Evolutionary conservation across 2,888 invertebrate species (phyloP).

Genomic region (Rhogogaster chlorosoma): DNA sequence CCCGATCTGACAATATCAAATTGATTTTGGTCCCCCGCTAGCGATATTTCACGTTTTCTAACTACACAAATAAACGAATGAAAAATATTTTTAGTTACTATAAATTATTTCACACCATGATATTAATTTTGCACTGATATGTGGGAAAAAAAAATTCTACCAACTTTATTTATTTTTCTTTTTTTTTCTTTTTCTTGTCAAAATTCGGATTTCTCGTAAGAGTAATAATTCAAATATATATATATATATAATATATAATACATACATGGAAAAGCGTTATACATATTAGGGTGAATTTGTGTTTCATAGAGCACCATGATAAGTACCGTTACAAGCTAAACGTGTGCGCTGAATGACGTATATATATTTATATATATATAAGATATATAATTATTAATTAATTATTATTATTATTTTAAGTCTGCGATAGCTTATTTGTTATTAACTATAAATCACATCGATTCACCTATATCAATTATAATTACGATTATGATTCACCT

Average conservation of each 20-base stretch:
- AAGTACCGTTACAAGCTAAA: slow-evolving; percentile 69
- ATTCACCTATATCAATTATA: slow-evolving; percentile 13
- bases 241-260: neutral
- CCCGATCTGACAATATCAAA: slow-evolving; percentile 8
- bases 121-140: neutral
- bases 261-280: neutral
- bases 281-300: slow-evolving; percentile 13
- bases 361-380: neutral
- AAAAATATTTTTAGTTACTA: neutral
- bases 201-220: neutral
- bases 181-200: neutral
- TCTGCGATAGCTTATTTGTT: slow-evolving; percentile 23
- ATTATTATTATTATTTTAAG: neutral
- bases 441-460: slow-evolving; percentile 37
- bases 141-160: neutral
- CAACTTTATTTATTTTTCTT: neutral
- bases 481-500: neutral
- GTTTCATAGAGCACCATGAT: slow-evolving; percentile 69
- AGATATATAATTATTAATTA: neutral
- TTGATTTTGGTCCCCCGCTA: slow-evolving; percentile 45
- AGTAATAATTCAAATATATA: neutral
- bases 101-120: neutral
- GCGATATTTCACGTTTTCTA: neutral
- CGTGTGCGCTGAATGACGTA: slow-evolving; percentile 73
- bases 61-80: neutral